Conservation (phyloP, 2,888 invertebrate genomes). For the Andrena marginata region DNA sequence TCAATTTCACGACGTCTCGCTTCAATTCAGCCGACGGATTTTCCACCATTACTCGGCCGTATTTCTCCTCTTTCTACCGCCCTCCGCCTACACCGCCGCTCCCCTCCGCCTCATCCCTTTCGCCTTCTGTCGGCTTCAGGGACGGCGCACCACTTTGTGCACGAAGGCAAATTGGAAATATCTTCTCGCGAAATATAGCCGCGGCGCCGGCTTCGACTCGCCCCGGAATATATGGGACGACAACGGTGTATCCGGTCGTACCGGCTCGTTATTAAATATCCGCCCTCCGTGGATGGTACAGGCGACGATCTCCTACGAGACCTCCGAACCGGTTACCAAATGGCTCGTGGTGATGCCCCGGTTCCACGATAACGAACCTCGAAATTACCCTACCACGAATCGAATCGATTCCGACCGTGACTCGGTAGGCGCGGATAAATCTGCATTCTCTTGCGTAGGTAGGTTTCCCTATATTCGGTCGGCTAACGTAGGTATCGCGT, state of each 20-base stretch:
- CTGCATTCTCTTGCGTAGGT: background rate
- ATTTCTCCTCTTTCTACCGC: slow-evolving; percentile 72
- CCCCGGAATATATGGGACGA: slow-evolving; percentile 77
- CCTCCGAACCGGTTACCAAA: slow-evolving; percentile 49
- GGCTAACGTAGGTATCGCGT: background rate
- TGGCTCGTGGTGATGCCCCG: slow-evolving; percentile 48
- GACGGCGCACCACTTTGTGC: slow-evolving; percentile 81
- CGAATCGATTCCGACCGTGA: slow-evolving; percentile 21
- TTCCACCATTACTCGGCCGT: slow-evolving; percentile 81
- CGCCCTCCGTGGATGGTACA: slow-evolving; percentile 55
- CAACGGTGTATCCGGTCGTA: slow-evolving; percentile 78
- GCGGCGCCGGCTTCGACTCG: slow-evolving; percentile 69
- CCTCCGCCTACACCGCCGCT: slow-evolving; percentile 40
- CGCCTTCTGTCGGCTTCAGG: slow-evolving; percentile 53
- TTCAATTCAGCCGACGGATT: slow-evolving; percentile 83
- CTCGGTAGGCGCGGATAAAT: background rate
- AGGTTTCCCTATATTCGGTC: background rate
- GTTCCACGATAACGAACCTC: slow-evolving; percentile 51
- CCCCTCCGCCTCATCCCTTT: slow-evolving; percentile 48
- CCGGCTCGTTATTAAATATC: slow-evolving; percentile 81
- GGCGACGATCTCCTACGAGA: slow-evolving; percentile 4
- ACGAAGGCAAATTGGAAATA: slow-evolving; percentile 84
- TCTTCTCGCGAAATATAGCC: slow-evolving; percentile 78
- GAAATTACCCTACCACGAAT: slow-evolving; percentile 30
- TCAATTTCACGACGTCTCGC: slow-evolving; percentile 84